Evolutionary conservation across 2,113 vertebrate genomes (phyloP).

Genomic region (Brachypteracias leptosomus): DNA sequence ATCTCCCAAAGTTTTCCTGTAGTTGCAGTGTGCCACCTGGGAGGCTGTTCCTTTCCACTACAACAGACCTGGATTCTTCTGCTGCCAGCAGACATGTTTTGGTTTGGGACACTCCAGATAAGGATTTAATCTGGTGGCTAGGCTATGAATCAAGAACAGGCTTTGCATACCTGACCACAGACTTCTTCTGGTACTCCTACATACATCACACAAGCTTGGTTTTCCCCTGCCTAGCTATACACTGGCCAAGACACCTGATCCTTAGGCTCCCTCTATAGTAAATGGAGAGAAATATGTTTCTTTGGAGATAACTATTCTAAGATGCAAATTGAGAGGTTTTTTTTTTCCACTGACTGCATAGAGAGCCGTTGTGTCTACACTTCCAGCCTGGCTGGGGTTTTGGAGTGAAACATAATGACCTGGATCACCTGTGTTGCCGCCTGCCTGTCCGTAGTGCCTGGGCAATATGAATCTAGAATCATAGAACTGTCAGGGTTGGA

Average conservation of each 20-base stretch:
- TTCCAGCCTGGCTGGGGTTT: neutral
- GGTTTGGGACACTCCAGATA: neutral
- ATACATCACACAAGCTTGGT: neutral
- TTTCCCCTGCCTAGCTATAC: neutral
- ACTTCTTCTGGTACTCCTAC: neutral
- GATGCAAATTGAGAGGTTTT: neutral
- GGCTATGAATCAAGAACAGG: neutral
- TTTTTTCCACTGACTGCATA: neutral
- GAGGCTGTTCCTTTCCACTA: neutral
- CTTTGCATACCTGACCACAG: neutral
- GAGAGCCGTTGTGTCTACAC: neutral
- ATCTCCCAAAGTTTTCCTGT: neutral
- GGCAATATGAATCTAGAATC: too few species aligned
- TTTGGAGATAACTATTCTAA: neutral
- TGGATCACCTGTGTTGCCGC: accelerated
- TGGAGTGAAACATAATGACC: neutral
- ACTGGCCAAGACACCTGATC: neutral
- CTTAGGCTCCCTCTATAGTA: neutral
- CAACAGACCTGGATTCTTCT: neutral
- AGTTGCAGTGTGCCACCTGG: neutral
- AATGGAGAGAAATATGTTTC: neutral
- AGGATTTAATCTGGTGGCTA: accelerated
- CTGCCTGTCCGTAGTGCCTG: neutral
- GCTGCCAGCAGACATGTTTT: neutral
- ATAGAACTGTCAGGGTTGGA: too few species aligned